Evolutionary conservation across 92 coral and sea anemone genomes (phyloP).

Genomic region (Paragorgia papillata): DNA sequence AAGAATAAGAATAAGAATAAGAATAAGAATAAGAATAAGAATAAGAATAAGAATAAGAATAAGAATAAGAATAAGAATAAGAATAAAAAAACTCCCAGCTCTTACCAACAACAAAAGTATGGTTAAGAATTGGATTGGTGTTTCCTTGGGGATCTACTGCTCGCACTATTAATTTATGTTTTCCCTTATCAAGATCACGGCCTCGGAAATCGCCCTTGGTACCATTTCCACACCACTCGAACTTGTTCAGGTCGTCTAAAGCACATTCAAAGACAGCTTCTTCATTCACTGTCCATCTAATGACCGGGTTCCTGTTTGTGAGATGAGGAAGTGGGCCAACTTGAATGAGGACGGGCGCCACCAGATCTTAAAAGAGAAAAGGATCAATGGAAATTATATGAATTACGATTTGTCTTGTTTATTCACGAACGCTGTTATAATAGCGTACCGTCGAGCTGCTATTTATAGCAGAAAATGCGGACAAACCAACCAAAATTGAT

Average conservation of each 20-base stretch:
- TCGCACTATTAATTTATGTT: constrained; percentile 64
- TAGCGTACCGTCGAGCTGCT: too few relatives aligned
- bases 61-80: too few relatives aligned
- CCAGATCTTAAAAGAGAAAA: constrained; percentile 4
- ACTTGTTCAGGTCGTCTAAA: constrained; percentile 65
- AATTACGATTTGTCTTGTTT: too few relatives aligned
- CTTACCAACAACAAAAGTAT: constrained; percentile 85
- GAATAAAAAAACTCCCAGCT: too few relatives aligned
- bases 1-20: too few relatives aligned
- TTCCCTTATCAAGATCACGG: constrained; percentile 61
- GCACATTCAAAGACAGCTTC: constrained; percentile 71
- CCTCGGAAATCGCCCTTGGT: constrained; percentile 69
- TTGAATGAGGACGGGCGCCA: constrained; percentile 65
- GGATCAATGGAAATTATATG: background rate
- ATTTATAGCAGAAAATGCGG: too few relatives aligned
- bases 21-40: too few relatives aligned
- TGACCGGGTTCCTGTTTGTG: constrained; percentile 34
- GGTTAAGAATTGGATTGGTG: constrained; percentile 69
- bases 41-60: too few relatives aligned
- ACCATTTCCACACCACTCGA: constrained; percentile 46
- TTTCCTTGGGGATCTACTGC: constrained; percentile 79
- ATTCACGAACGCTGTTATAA: too few relatives aligned
- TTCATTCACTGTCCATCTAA: constrained; percentile 79
- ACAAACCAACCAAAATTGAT: too few relatives aligned
- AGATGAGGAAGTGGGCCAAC: constrained; percentile 62